Base-by-base conservation (phyloP, 2,888 invertebrate species). In the Drosophila limbata region DNA sequence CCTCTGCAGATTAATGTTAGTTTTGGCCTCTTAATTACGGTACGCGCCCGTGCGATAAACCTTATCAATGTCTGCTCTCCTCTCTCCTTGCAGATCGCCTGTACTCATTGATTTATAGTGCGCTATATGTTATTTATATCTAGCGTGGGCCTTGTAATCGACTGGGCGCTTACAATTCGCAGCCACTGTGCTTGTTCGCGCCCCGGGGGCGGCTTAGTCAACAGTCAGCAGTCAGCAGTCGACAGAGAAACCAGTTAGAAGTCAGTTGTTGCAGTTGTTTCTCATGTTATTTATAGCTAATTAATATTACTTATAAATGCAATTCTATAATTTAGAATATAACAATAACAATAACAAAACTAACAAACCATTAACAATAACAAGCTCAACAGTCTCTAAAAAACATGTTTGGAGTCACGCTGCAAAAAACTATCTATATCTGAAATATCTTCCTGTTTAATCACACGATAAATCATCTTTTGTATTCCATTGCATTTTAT, bases 301-400 rank as follows among this genome's bases (percentile, higher is more conserved):
- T 86, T 86, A 86, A 86, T 88, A 85, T 85, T 81, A 88, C 77
- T 88, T 87, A 81, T 84, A 87, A 84, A 87, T 85, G 85, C 85
- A 81, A 79, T 87, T 85, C 88, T 79, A 85, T 87, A 81, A 84
- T 85, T 87, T 76, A 79, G 72, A 82, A 87, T 86, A 84, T 77
- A 55, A 53, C 53, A 53, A 53, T 28, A 28, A 19, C 40, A 55
- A 40, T 33, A 42, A 31, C 35, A 37, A 56, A 25, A 6, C 25
- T 37, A 55, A 42, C 71, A 76, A 73, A 77, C 25, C 25, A 25
- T 25, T 25, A 25, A 25, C 25, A 72, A 55, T 50, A 47, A 51
- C 65, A 56, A 39, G 42, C 51, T 19, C 66, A 47, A 51, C 47
- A 61, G 42, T 70, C 69, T 50, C 59, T 66, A 69, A 79, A 69